Evolutionary conservation across 2,888 invertebrate genomes (phyloP).

Genomic region (Conchocele bisecta): DNA sequence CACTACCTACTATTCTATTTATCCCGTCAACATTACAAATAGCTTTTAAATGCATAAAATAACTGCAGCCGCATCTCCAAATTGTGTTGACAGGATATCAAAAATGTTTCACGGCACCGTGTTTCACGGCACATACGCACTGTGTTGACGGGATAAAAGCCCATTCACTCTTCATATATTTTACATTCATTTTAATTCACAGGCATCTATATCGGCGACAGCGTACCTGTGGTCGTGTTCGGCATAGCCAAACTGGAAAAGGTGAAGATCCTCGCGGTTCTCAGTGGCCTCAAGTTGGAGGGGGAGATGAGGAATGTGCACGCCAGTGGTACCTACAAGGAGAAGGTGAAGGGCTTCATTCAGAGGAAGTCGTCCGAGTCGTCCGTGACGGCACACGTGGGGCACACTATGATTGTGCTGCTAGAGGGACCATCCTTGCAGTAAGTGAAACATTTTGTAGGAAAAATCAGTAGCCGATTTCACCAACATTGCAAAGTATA

Average conservation of each 20-base stretch:
- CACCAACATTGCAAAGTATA: no score
- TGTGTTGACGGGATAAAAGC: no score
- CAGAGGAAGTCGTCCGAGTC: constrained; percentile 81
- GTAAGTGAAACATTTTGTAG: no score
- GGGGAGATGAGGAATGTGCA: constrained; percentile 96
- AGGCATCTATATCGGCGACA: constrained; percentile 82
- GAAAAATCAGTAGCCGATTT: no score
- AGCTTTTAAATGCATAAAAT: no score
- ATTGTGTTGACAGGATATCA: no score
- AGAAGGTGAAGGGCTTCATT: constrained; percentile 85
- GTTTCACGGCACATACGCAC: no score
- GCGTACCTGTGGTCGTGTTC: constrained; percentile 86
- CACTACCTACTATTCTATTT: no score
- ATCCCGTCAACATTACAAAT: no score
- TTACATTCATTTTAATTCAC: background rate
- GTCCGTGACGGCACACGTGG: constrained; percentile 91
- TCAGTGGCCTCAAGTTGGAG: constrained; percentile 96
- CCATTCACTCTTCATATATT: background rate
- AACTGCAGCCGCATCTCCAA: no score
- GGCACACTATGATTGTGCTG: constrained; percentile 94
- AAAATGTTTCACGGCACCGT: no score
- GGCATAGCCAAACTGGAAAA: constrained; percentile 91
- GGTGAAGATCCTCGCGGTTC: constrained; percentile 88
- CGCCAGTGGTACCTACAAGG: constrained; percentile 95
- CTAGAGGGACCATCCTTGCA: constrained; percentile 96